phyloP scores from a whole-genome alignment of 1,140 invertebrate genomes.

The Drosophila eugracilis region DNA sequence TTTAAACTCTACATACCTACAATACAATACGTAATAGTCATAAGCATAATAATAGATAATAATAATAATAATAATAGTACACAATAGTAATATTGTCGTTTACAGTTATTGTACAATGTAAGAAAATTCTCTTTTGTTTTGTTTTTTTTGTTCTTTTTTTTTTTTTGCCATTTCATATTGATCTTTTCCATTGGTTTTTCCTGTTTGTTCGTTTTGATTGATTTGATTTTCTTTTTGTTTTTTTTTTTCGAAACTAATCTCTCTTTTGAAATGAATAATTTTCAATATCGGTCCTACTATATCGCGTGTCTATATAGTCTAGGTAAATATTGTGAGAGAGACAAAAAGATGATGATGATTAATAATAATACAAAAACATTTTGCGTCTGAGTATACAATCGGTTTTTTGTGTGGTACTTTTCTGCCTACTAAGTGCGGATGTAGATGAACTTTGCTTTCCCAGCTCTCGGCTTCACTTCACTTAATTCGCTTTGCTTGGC shows the following conservation, averaged over 20 bases:
- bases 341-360: conserved; percentile 59
- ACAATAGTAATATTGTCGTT: conserved; percentile 79
- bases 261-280: conserved; percentile 26
- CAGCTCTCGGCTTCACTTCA: conserved; percentile 36
- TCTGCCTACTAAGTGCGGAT: conserved; percentile 32
- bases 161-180: conserved; percentile 33
- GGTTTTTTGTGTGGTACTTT: conserved; percentile 51
- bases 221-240: conserved; percentile 1
- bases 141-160: too few species aligned
- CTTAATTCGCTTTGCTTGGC: conserved; percentile 50
- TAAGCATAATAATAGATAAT: conserved; percentile 73
- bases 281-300: conserved; percentile 58
- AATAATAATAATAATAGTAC: conserved; percentile 82
- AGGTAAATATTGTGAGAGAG: conserved; percentile 57
- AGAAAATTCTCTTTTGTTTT: conserved; percentile 53
- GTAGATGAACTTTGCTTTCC: conserved; percentile 50
- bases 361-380: conserved; percentile 78
- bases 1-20: conserved; percentile 84
- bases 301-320: conserved; percentile 66
- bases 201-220: too few species aligned
- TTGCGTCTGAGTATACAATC: conserved; percentile 73
- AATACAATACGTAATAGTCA: conserved; percentile 83
- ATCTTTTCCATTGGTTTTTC: conserved; percentile 17
- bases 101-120: conserved; percentile 77
- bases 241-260: conserved; percentile 21